Percentiles rank a stretch among this genome's conserved stretches.
phyloP scores from a whole-genome alignment of 2,888 invertebrate genomes.

The Nomada hirtipes region DNA sequence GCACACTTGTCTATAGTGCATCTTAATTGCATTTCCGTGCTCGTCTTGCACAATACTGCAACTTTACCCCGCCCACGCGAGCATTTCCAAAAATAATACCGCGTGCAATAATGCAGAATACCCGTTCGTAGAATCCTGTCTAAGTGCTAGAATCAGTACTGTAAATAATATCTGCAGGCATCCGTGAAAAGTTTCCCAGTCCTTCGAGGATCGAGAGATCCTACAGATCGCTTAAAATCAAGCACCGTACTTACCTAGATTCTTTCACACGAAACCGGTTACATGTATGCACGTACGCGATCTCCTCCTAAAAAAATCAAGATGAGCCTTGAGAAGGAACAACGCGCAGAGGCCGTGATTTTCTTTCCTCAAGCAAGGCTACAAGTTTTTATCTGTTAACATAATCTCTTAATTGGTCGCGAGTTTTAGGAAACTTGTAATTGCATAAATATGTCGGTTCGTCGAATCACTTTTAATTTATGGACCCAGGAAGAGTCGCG shows the following conservation, averaged over 20 bases:
- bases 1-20: neutral
- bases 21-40: slow-evolving; percentile 14
- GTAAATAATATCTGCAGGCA: slow-evolving; percentile 1
- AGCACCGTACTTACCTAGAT: slow-evolving; percentile 4
- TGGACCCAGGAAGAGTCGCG: too few relatives aligned
- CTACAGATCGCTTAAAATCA: neutral
- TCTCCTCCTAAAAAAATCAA: too few relatives aligned
- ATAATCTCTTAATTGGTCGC: too few relatives aligned
- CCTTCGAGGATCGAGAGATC: neutral
- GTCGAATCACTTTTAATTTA: too few relatives aligned
- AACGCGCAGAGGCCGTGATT: too few relatives aligned
- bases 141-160: slow-evolving; percentile 27
- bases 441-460: too few relatives aligned
- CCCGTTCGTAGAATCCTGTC: neutral
- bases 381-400: too few relatives aligned
- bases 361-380: too few relatives aligned
- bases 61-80: neutral
- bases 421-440: too few relatives aligned
- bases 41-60: neutral
- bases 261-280: slow-evolving; percentile 11
- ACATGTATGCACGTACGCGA: too few relatives aligned
- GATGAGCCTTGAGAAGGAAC: too few relatives aligned
- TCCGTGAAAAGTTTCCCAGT: slow-evolving; percentile 3
- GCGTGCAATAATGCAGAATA: neutral
- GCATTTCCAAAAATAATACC: slow-evolving; percentile 18